Conservation (phyloP, 30 jellyfish, hydroid and myxozoan species). For the Mastigias papua region DNA sequence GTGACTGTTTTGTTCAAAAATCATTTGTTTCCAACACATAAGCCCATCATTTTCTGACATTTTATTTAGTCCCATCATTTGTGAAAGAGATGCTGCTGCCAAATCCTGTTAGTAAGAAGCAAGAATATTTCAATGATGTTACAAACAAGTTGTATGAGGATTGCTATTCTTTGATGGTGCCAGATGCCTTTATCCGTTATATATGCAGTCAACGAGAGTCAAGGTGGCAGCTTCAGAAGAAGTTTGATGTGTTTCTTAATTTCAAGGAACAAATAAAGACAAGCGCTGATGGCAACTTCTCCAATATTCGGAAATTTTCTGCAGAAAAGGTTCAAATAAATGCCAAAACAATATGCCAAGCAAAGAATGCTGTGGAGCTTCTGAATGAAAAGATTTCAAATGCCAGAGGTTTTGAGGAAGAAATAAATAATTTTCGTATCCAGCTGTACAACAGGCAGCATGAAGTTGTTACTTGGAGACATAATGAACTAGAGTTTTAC, state of each 20-base stretch:
- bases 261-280: slow-evolving; percentile 24
- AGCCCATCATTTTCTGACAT: not conserved
- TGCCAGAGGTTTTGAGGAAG: not conserved
- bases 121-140: slow-evolving; percentile 55
- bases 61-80: slow-evolving; percentile 21
- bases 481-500: not conserved
- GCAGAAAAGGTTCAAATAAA: slow-evolving; percentile 26
- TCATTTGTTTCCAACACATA: not conserved
- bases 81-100: slow-evolving; percentile 35
- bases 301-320: slow-evolving; percentile 49
- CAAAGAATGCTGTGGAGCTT: slow-evolving; percentile 22
- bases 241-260: not conserved
- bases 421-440: slow-evolving; percentile 8
- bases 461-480: slow-evolving; percentile 39
- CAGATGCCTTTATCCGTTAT: slow-evolving; percentile 27
- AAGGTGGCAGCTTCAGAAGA: slow-evolving; percentile 48
- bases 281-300: slow-evolving; percentile 53
- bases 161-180: slow-evolving; percentile 46
- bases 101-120: slow-evolving; percentile 35
- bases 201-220: slow-evolving; percentile 50
- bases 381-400: slow-evolving; percentile 3
- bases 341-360: slow-evolving; percentile 25
- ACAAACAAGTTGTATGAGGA: slow-evolving; percentile 28
- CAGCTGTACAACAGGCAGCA: not conserved
- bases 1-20: not conserved